Evolutionary conservation across 1,140 invertebrate species (phyloP).

Genomic region (Ephestia elutella): DNA sequence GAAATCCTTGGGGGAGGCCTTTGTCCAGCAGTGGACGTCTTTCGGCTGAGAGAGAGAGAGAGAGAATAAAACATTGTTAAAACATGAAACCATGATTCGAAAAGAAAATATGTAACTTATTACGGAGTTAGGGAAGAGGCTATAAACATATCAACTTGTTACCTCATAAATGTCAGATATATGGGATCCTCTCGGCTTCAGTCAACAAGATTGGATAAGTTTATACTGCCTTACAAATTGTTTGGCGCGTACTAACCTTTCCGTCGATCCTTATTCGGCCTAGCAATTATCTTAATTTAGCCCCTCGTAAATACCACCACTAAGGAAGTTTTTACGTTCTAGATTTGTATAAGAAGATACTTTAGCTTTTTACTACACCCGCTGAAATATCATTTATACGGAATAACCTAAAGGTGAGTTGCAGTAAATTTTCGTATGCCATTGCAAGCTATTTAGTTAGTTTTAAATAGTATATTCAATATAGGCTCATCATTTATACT

Average conservation of each 20-base stretch:
- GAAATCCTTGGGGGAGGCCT: too few species aligned
- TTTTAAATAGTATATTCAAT: too few species aligned
- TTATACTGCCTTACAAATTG: slow-evolving; percentile 46
- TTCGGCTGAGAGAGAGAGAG: too few species aligned
- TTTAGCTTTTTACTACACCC: too few species aligned
- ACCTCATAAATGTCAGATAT: slow-evolving; percentile 34
- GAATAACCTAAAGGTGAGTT: too few species aligned
- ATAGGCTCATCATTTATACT: too few species aligned
- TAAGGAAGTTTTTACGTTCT: neutral
- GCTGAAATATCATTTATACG: too few species aligned
- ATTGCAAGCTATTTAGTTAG: too few species aligned
- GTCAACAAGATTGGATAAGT: slow-evolving; percentile 43
- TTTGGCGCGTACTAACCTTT: slow-evolving; percentile 21
- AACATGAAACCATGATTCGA: too few species aligned
- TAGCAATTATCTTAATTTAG: slow-evolving; percentile 17
- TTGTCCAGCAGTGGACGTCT: too few species aligned
- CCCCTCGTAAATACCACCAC: neutral
- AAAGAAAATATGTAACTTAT: neutral
- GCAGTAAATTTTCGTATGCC: too few species aligned
- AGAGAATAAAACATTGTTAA: neutral
- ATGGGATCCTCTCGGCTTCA: neutral
- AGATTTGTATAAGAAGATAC: too few species aligned
- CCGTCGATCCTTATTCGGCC: slow-evolving; percentile 10
- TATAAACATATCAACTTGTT: slow-evolving; percentile 38
- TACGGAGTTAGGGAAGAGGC: neutral